Conservation (phyloP, 2,888 invertebrate genomes). For the Chalcis sispes region DNA sequence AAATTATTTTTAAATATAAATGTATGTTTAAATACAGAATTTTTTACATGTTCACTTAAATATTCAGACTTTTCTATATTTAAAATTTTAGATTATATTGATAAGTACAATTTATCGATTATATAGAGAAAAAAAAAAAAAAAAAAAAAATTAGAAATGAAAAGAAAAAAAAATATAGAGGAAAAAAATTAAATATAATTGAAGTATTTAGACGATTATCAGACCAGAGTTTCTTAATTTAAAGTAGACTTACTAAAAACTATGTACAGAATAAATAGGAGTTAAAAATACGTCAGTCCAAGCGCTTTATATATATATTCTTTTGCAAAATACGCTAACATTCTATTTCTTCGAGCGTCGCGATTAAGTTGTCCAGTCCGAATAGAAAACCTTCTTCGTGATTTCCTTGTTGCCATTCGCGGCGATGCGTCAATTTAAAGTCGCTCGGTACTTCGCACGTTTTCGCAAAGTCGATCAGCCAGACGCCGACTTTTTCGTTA, state of each 20-base stretch:
- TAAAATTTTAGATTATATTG: slow-evolving; percentile 38
- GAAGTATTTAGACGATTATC: slow-evolving; percentile 38
- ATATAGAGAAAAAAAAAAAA: slow-evolving; percentile 40
- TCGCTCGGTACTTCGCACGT: slow-evolving; percentile 86
- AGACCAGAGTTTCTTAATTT: slow-evolving; percentile 49
- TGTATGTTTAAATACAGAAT: slow-evolving; percentile 3
- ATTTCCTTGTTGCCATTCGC: slow-evolving; percentile 93
- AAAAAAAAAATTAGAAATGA: slow-evolving; percentile 8
- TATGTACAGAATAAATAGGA: slow-evolving; percentile 52
- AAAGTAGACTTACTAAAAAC: not conserved
- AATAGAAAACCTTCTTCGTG: slow-evolving; percentile 96
- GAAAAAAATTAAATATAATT: slow-evolving; percentile 28
- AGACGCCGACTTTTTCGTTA: slow-evolving; percentile 90
- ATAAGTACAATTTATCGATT: slow-evolving; percentile 42
- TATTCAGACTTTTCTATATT: slow-evolving; percentile 56
- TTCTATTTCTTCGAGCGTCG: slow-evolving; percentile 78
- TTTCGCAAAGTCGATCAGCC: slow-evolving; percentile 99
- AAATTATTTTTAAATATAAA: slow-evolving; percentile 46
- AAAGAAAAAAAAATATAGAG: slow-evolving; percentile 3
- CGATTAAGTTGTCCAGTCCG: slow-evolving; percentile 94
- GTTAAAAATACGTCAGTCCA: slow-evolving; percentile 51
- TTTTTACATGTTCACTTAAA: slow-evolving; percentile 19
- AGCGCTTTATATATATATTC: not conserved
- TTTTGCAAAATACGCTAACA: slow-evolving; percentile 30
- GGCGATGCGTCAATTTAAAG: slow-evolving; percentile 85